Evolutionary conservation across 1,140 invertebrate genomes (phyloP), one percentile per base, ranked within the genome.

Genomic region (Elysia chlorotica): DNA sequence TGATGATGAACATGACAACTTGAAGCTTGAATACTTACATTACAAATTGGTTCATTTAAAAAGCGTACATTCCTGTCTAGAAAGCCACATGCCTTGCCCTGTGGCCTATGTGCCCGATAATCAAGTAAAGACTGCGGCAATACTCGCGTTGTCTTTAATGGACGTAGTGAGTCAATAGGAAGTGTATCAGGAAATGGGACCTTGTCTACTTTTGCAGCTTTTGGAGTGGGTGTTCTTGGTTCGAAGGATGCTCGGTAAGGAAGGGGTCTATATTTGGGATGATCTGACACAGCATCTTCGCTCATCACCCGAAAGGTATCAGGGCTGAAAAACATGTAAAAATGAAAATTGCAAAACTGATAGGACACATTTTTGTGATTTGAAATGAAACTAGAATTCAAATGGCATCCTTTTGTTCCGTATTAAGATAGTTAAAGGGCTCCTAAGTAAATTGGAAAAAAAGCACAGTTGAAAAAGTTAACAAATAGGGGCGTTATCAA

Each of bases 271-370:
- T 61, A 74, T 54, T 74, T 77, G 59, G 74, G 74, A 72, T 82
- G 78, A 23, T 61, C 38, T 57, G 74, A 75, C 61, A 82, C 81
- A 25, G 84, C 84, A 74, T 80, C 74, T 31, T 74, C 59, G 74
- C 84, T 84, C 31, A 86, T 83, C 19, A 86, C 84, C 25, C 84
- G 78, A 74, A 83, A 86, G 19, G 80, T 79, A 73, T 85, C 81
- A 28, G 84, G 84, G 62, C 84, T 86, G 74, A 67, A 82, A 77
- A 57, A 68, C 69, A 76, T n/a, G n/a, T n/a, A n/a, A n/a, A n/a
- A n/a, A n/a, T n/a, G n/a, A n/a, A n/a, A n/a, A n/a, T n/a, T n/a
- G n/a, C n/a, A n/a, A n/a, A n/a, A n/a, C n/a, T n/a, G n/a, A n/a
- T n/a, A n/a, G n/a, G n/a, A n/a, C n/a, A n/a, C n/a, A n/a, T n/a